Percentiles rank a stretch among this genome's conserved stretches.
These are phyloP conservation scores for Tamandua tetradactyla DNA, from an alignment of 2,797 vertebrate genomes.

Conservation along the genomic window DNA sequence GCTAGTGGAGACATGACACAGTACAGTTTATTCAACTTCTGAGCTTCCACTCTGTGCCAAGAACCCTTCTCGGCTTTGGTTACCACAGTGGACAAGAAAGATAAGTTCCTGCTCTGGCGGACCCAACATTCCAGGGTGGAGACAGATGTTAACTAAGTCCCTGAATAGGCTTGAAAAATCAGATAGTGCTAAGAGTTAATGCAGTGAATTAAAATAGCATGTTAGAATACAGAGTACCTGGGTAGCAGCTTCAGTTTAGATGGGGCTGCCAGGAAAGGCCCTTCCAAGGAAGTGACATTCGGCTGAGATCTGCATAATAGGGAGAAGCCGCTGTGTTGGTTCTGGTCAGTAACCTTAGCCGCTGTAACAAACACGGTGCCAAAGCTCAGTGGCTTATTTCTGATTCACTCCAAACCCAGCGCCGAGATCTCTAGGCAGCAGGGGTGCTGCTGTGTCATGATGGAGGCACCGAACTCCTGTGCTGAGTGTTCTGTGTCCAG, in stretches of 20 bases:
- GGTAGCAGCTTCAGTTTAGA: background rate
- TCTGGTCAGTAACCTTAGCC: background rate
- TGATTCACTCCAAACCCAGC: background rate
- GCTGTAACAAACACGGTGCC: background rate
- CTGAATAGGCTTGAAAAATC: background rate
- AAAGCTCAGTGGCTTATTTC: background rate
- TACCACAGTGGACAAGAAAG: background rate
- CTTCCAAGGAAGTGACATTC: background rate
- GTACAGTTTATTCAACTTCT: too few species aligned
- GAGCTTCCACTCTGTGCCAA: background rate
- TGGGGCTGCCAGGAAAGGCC: background rate
- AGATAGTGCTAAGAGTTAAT: background rate
- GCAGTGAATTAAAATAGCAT: background rate
- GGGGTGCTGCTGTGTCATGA: fast-evolving
- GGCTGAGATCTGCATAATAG: background rate
- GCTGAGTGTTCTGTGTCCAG: background rate
- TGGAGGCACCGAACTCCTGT: background rate
- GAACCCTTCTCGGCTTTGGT: background rate
- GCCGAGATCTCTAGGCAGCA: background rate
- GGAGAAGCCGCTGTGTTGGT: background rate
- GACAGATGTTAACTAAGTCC: background rate
- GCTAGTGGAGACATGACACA: background rate
- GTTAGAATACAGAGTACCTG: background rate
- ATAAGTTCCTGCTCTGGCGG: background rate
- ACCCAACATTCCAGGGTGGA: background rate